Conservation (phyloP, 2,113 vertebrate genomes). For the Bettongia penicillata region DNA sequence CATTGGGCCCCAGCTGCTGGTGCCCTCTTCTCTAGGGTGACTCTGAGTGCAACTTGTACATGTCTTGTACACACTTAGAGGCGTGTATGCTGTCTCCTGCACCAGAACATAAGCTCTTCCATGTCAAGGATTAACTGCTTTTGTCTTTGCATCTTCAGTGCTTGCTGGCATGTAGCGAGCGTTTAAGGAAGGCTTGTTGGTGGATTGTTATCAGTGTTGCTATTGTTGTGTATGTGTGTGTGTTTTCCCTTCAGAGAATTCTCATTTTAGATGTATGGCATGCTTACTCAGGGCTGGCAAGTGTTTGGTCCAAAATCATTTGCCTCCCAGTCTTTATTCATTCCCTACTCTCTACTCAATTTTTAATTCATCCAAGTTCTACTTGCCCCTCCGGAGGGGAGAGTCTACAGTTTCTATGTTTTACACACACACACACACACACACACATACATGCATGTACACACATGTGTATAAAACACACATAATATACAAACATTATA, state of each 20-base stretch:
- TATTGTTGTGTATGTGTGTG: not conserved
- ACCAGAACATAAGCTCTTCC: not conserved
- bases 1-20: not conserved
- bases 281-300: not conserved
- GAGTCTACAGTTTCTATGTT: not conserved
- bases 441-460: no score
- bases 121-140: not conserved
- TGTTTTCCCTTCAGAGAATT: not conserved
- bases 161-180: accelerated
- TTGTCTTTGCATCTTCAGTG: not conserved
- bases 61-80: not conserved
- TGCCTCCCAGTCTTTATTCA: not conserved
- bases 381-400: not conserved
- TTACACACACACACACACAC: not conserved
- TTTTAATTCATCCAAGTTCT: not conserved
- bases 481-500: no score
- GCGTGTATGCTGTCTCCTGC: not conserved
- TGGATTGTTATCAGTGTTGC: no score
- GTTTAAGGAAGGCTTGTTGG: not conserved
- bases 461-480: not conserved
- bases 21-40: not conserved
- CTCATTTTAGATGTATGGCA: not conserved
- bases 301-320: not conserved
- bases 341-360: not conserved
- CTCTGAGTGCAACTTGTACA: not conserved